Conservation (phyloP, 1,140 invertebrate species). For the Phortica variegata region DNA sequence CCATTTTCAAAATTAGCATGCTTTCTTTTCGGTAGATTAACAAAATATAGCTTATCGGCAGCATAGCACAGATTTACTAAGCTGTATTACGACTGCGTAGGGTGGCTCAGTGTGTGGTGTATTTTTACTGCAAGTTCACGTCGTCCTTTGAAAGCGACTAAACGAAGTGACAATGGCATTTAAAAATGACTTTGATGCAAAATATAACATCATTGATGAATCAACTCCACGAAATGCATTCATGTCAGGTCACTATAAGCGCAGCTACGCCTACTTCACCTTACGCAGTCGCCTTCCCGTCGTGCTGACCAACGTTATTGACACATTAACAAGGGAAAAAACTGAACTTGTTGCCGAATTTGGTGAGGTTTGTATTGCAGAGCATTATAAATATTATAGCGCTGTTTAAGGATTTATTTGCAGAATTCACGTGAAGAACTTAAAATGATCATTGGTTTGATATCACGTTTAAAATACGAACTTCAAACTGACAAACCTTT, state of each 20-base stretch:
- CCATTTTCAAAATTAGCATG: too few species aligned
- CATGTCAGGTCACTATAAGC: slow-evolving; percentile 40
- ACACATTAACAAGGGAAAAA: slow-evolving; percentile 76
- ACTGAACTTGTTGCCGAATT: slow-evolving; percentile 66
- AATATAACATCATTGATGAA: slow-evolving; percentile 49
- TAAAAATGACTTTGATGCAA: slow-evolving; percentile 36
- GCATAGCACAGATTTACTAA: too few species aligned
- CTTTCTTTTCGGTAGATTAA: too few species aligned
- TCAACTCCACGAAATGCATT: slow-evolving; percentile 31
- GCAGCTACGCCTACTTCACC: slow-evolving; percentile 84
- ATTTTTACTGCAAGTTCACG: too few species aligned
- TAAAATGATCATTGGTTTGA: slow-evolving; percentile 71
- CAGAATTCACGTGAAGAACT: slow-evolving; percentile 70
- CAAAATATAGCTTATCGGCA: too few species aligned
- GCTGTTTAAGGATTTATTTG: neutral
- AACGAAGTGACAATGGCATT: slow-evolving; percentile 26
- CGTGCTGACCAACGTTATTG: slow-evolving; percentile 88
- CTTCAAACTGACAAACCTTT: slow-evolving; percentile 88
- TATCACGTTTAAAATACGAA: slow-evolving; percentile 89
- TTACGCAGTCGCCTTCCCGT: slow-evolving; percentile 85
- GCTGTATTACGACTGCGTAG: too few species aligned
- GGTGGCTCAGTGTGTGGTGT: too few species aligned
- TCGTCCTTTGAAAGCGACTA: too few species aligned
- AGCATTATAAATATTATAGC: neutral
- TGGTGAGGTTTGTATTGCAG: slow-evolving; percentile 64